Conservation (phyloP, 1,140 invertebrate genomes). For the Coptotermes formosanus region DNA sequence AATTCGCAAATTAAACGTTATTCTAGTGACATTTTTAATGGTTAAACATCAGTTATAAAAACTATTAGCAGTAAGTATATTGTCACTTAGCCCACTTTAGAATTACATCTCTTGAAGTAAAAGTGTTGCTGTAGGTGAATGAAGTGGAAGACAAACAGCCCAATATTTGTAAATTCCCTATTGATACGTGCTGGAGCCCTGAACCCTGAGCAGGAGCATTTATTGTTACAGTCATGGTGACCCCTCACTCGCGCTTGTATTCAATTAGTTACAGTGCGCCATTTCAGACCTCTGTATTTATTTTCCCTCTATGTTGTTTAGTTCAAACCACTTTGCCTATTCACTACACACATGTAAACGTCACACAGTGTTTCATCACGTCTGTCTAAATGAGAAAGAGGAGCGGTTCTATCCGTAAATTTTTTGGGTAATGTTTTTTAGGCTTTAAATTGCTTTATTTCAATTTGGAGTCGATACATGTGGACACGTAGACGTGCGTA, state of each 20-base stretch:
- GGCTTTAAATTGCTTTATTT: neutral
- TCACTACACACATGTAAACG: neutral
- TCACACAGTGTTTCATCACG: neutral
- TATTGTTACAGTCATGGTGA: neutral
- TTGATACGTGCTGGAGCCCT: neutral
- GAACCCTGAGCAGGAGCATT: neutral
- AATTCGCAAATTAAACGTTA: too few relatives aligned
- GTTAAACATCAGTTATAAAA: too few relatives aligned
- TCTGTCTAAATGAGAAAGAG: neutral
- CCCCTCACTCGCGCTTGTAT: neutral
- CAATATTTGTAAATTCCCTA: neutral
- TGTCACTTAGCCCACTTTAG: too few relatives aligned
- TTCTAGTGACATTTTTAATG: too few relatives aligned
- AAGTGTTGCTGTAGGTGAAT: neutral
- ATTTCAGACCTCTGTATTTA: neutral
- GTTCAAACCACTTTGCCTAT: neutral
- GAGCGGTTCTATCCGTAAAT: neutral
- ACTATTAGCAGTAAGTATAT: too few relatives aligned
- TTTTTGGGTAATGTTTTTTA: neutral
- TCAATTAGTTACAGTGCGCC: neutral
- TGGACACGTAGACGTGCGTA: neutral
- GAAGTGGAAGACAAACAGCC: neutral
- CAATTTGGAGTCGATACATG: neutral
- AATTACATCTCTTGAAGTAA: neutral
- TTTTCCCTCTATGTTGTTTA: neutral